Evolutionary conservation across 1,140 invertebrate species (phyloP).

Genomic region (Drosophila oshimai): DNA sequence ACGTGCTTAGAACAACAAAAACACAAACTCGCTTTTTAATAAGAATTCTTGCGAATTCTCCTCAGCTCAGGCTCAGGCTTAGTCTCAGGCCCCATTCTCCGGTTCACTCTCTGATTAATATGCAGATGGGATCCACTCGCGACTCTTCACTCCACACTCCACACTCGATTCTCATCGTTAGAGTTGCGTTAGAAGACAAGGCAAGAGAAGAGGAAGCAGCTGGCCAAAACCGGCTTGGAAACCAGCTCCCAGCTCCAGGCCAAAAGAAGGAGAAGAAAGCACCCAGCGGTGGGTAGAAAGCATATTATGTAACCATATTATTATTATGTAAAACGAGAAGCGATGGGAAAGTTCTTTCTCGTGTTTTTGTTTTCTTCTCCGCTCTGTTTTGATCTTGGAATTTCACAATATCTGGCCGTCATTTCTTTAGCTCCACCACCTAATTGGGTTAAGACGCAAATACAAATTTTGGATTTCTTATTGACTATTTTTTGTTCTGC

Average conservation of each 20-base stretch:
- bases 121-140: constrained; percentile 38
- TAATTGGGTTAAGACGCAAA: constrained; percentile 42
- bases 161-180: constrained; percentile 58
- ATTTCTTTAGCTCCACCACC: constrained; percentile 20
- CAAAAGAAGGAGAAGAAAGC: constrained; percentile 61
- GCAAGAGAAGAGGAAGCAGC: constrained; percentile 17
- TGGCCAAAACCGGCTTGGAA: constrained; percentile 59
- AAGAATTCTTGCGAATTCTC: constrained; percentile 77
- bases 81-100: constrained; percentile 5
- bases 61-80: too few relatives aligned
- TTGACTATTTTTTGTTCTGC: constrained; percentile 16
- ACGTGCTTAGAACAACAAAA: constrained; percentile 48
- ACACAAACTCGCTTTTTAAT: constrained; percentile 74
- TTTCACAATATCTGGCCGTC: constrained; percentile 37
- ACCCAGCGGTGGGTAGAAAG: constrained; percentile 44
- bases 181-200: constrained; percentile 59
- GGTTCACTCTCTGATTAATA: constrained; percentile 39
- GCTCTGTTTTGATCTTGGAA: constrained; percentile 42
- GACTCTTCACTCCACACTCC: constrained; percentile 7
- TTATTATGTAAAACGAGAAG: constrained; percentile 44
- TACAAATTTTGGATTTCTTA: constrained; percentile 35
- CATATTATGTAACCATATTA: constrained; percentile 48
- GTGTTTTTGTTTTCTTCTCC: background rate
- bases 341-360: constrained; percentile 45
- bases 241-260: constrained; percentile 48